Evolutionary conservation across 2,113 vertebrate species (phyloP).

Genomic region (Percina caprodes): DNA sequence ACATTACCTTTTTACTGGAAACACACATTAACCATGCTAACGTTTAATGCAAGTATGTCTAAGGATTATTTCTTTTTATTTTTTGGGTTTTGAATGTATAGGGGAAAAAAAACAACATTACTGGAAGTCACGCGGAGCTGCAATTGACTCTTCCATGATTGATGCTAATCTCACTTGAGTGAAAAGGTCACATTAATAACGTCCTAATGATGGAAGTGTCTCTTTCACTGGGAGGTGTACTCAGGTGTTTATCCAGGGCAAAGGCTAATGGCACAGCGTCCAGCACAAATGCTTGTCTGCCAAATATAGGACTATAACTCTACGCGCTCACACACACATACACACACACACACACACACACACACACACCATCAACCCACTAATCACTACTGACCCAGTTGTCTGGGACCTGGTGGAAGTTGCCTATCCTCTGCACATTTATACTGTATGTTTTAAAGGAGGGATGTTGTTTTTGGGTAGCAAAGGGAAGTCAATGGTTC

Average conservation of each 20-base stretch:
- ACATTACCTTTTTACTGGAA: background rate
- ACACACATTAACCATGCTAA: too few species aligned
- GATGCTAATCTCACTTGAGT: slow-evolving; percentile 41
- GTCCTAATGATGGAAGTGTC: slow-evolving; percentile 43
- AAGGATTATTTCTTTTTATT: background rate
- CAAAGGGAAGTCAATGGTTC: too few species aligned
- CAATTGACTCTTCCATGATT: slow-evolving; percentile 29
- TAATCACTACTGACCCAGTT: background rate
- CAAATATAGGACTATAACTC: background rate
- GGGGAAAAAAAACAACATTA: background rate
- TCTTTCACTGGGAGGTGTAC: slow-evolving; percentile 1
- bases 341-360: background rate
- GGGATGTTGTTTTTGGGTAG: too few species aligned
- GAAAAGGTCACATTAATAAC: slow-evolving; percentile 63
- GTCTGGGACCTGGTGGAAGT: background rate
- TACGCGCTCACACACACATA: background rate
- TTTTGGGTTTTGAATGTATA: background rate
- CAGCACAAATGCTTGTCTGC: background rate
- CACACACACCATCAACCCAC: background rate
- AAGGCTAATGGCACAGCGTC: background rate
- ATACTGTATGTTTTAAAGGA: background rate
- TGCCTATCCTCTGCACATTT: background rate
- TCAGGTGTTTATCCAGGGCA: slow-evolving; percentile 29
- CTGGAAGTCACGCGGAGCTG: slow-evolving; percentile 21
- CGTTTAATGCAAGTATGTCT: background rate